Evolutionary conservation across 2,797 vertebrate species (phyloP).

Genomic region (Ceyx erithaca): DNA sequence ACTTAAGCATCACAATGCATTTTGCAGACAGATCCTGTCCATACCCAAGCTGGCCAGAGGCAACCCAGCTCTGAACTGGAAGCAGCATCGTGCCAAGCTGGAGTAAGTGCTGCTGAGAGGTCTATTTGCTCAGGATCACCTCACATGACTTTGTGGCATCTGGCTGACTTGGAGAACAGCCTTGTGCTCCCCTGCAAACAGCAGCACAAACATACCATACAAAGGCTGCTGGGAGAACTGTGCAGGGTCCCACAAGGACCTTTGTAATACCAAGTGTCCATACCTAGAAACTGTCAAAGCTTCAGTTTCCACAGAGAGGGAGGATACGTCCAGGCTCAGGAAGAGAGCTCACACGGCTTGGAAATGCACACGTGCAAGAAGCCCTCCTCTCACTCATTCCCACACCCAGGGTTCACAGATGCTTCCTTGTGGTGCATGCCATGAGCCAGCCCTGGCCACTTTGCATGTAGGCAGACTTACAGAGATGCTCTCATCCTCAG

Average conservation of each 20-base stretch:
- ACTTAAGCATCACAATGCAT: neutral
- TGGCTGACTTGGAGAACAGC: constrained; percentile 53
- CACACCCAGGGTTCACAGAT: accelerated
- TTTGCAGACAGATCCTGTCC: neutral
- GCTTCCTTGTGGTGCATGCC: accelerated
- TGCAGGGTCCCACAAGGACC: neutral
- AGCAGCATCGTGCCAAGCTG: neutral
- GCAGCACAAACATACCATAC: neutral
- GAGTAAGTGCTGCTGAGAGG: neutral
- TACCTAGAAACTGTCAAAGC: neutral
- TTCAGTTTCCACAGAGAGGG: neutral
- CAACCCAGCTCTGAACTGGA: neutral
- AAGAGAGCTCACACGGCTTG: accelerated
- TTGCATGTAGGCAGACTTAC: accelerated
- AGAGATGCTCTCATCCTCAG: neutral
- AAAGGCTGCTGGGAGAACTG: neutral
- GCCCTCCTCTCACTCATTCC: neutral
- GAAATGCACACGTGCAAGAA: accelerated
- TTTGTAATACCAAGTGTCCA: neutral
- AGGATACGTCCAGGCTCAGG: neutral
- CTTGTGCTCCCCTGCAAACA: neutral
- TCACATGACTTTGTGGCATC: constrained; percentile 27
- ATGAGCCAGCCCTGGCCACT: neutral
- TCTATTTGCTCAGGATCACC: constrained; percentile 37
- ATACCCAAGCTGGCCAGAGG: neutral